Base-by-base conservation (phyloP, 2,888 invertebrate genomes). In the Graphium colonna region DNA sequence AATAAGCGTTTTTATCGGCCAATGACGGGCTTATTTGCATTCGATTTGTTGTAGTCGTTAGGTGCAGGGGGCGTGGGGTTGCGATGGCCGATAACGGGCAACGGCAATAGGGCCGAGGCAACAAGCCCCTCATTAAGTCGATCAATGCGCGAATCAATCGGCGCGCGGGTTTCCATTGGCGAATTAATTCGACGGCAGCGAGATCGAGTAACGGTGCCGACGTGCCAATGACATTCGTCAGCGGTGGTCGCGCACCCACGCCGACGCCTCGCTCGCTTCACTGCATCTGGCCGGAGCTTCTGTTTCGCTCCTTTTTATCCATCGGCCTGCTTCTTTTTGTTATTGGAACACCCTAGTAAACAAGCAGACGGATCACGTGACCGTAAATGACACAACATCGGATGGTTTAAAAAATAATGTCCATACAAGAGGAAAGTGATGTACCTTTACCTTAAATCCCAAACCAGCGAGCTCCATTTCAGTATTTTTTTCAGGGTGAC, bases 201-300 rank as follows among this genome's bases (percentile, higher is more conserved):
- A 83, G 87, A 87, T 85, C 79, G 82, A 80, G 73, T 88, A 89
- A 88, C 88, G 88, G 88, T 85, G 76, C 64, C 64, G 75, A 74
- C 82, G 80, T 86, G 88, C 87, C 88, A 88, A 77, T 87, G 88
- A 87, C 88, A 88, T 82, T 81, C 82, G 85, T 82, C 84, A 82
- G 82, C 69, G 71, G 73, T 70, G 76, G 75, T 72, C 73, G 76
- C 67, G 53, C 48, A 53, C 53, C 67, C 65, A 69, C 68, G 62
- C 63, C 60, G 69, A 57, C 54, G 56, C 66, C 58, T 62, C 62
- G 63, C 61, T 60, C 66, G 57, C 60, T 58, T 52, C 56, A 62
- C 59, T 59, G 59, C 63, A 55, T 57, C 44, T 52, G 56, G 52
- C 56, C 52, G 9, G 10, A 9, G 39, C 17, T 50, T 45, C 52